A percentile compares a stretch with the other conserved stretches of the same genome.
These are phyloP conservation scores for Nothoprocta pentlandii DNA, from an alignment of 2,113 vertebrate species.

Conservation along the genomic window DNA sequence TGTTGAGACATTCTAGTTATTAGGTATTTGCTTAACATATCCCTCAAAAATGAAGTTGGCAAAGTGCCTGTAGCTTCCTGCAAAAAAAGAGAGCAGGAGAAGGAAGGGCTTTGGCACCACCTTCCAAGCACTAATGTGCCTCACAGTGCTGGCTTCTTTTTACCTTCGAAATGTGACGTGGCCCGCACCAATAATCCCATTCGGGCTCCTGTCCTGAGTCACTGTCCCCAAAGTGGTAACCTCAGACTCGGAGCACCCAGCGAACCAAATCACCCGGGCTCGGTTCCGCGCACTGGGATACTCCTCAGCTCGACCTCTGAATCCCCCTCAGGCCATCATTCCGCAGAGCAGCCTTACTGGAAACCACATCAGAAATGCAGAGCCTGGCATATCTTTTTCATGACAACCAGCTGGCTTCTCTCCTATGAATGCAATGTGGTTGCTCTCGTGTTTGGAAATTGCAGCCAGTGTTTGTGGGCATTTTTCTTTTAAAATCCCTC, in stretches of 20 bases:
- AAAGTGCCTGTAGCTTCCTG: neutral
- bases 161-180: neutral
- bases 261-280: neutral
- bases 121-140: neutral
- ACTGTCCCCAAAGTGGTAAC: neutral
- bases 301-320: neutral
- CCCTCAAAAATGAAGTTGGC: neutral
- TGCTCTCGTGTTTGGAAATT: neutral
- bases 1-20: neutral
- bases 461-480: neutral
- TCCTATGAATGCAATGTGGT: neutral
- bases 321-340: neutral
- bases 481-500: neutral
- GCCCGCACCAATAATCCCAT: neutral
- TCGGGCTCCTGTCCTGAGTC: neutral
- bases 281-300: neutral
- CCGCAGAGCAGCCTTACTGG: neutral
- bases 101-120: accelerated
- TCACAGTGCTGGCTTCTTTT: neutral
- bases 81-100: neutral
- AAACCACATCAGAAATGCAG: neutral
- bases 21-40: neutral
- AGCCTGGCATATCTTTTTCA: accelerated
- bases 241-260: neutral
- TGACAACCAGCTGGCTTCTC: neutral